Evolutionary conservation across 2,888 invertebrate species (phyloP).

Genomic region (Cecidostiba fungosa): DNA sequence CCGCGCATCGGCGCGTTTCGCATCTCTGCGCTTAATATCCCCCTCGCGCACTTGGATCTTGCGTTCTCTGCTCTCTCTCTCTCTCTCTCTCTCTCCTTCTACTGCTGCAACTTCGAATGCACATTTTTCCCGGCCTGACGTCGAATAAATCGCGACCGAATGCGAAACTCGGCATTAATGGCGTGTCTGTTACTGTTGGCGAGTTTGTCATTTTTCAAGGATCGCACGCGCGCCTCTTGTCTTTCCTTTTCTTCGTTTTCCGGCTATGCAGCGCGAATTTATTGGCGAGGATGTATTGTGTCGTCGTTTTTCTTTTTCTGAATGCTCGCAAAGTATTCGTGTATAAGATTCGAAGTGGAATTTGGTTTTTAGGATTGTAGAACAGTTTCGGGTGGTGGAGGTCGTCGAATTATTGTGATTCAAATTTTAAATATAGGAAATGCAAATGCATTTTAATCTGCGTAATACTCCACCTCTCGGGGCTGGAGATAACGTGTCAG

Average conservation of each 20-base stretch:
- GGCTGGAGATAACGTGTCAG: background rate
- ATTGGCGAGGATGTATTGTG: background rate
- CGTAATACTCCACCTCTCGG: background rate
- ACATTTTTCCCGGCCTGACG: constrained; percentile 48
- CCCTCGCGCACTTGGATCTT: constrained; percentile 31
- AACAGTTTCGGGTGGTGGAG: background rate
- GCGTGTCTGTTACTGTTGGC: constrained; percentile 56
- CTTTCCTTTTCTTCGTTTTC: background rate
- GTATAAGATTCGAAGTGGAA: background rate
- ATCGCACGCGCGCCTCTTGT: constrained; percentile 18
- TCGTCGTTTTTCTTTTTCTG: background rate
- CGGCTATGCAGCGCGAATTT: background rate
- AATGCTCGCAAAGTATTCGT: background rate
- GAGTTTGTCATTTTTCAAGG: constrained; percentile 61
- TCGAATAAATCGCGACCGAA: constrained; percentile 53
- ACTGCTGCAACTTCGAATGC: constrained; percentile 44
- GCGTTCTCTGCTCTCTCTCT: constrained; percentile 41
- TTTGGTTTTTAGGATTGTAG: background rate
- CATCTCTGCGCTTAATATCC: constrained; percentile 45
- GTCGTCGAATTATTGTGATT: background rate
- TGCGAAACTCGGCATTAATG: constrained; percentile 53
- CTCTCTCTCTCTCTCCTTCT: background rate
- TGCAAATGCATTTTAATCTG: background rate
- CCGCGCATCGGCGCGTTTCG: constrained; percentile 53
- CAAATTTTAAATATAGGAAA: background rate